These are phyloP conservation scores for Polydrusus pterygomalis DNA, from an alignment of 2,888 invertebrate genomes.

Conservation along the genomic window DNA sequence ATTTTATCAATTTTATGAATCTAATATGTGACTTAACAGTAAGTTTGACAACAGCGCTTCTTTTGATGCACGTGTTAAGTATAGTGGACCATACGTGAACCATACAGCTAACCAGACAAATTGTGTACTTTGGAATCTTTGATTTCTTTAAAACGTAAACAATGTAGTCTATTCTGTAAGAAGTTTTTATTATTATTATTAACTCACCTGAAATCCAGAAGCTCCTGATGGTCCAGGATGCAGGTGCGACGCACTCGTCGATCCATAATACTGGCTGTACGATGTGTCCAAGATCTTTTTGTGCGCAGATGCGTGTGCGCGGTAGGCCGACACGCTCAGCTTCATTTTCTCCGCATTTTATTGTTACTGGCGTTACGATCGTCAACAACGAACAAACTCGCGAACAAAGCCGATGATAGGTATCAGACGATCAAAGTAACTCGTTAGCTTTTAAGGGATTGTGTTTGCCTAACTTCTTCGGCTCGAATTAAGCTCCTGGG, in stretches of 20 bases:
- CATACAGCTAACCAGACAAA: too few relatives aligned
- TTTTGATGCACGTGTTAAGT: too few relatives aligned
- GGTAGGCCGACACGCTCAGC: conserved; percentile 90
- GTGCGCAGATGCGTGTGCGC: conserved; percentile 91
- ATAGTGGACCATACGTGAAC: too few relatives aligned
- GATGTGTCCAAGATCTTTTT: conserved; percentile 88
- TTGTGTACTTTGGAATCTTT: too few relatives aligned
- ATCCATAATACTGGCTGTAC: conserved; percentile 85
- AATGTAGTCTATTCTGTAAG: too few relatives aligned
- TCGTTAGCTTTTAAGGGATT: not conserved
- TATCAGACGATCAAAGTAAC: not conserved
- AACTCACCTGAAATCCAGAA: conserved; percentile 74
- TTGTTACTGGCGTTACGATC: conserved; percentile 17
- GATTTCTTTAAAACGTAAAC: too few relatives aligned
- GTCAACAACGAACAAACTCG: not conserved
- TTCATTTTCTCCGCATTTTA: conserved; percentile 77
- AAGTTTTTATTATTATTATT: not conserved
- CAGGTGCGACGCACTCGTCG: conserved; percentile 77
- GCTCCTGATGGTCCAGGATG: conserved; percentile 70
- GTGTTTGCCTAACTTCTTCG: not conserved
- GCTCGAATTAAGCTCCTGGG: too few relatives aligned
- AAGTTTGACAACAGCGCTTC: too few relatives aligned
- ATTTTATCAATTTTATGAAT: too few relatives aligned
- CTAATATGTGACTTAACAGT: too few relatives aligned
- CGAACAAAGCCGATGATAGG: not conserved